A percentile compares a stretch with the other conserved stretches of the same genome.
Conservation (phyloP, 37 sponge, comb jelly and placozoan genomes). For the Corticium candelabrum region DNA sequence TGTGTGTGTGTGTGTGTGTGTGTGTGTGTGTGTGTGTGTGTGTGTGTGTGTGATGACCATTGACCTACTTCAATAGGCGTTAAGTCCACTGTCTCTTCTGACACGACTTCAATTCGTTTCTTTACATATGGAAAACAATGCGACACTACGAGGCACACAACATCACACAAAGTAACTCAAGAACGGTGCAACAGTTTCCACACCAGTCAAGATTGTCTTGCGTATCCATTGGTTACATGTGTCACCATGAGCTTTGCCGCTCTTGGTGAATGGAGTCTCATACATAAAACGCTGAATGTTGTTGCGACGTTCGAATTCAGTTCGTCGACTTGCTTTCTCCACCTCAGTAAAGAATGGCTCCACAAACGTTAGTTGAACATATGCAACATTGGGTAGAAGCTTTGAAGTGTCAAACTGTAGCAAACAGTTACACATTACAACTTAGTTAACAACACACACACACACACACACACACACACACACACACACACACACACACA, state of each 20-base stretch:
- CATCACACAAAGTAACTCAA: not conserved
- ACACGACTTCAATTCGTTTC: slow-evolving; percentile 60
- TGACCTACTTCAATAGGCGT: slow-evolving; percentile 67
- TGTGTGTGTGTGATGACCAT: not conserved
- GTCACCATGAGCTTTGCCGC: slow-evolving; percentile 55
- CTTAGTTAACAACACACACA: too few species aligned
- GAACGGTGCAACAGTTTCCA: slow-evolving; percentile 6
- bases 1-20: too few species aligned
- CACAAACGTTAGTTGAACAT: slow-evolving; percentile 86
- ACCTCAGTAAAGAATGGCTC: slow-evolving; percentile 62
- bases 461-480: too few species aligned
- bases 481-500: too few species aligned
- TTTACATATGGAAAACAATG: slow-evolving; percentile 88
- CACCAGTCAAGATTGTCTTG: slow-evolving; percentile 79
- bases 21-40: too few species aligned
- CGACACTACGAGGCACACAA: slow-evolving; percentile 30
- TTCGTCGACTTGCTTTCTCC: slow-evolving; percentile 48
- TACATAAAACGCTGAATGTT: slow-evolving; percentile 61
- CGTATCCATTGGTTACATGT: slow-evolving; percentile 61
- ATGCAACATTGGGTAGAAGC: slow-evolving; percentile 49
- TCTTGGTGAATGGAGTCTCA: slow-evolving; percentile 80
- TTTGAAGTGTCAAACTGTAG: slow-evolving; percentile 43
- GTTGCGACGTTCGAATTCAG: slow-evolving; percentile 72
- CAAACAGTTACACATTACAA: not conserved
- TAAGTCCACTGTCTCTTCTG: slow-evolving; percentile 53